Evolutionary conservation across 53 echinoderm and acorn worm genomes (phyloP), one percentile per base, ranked within the genome.

Genomic region (Holothuria leucospilota): DNA sequence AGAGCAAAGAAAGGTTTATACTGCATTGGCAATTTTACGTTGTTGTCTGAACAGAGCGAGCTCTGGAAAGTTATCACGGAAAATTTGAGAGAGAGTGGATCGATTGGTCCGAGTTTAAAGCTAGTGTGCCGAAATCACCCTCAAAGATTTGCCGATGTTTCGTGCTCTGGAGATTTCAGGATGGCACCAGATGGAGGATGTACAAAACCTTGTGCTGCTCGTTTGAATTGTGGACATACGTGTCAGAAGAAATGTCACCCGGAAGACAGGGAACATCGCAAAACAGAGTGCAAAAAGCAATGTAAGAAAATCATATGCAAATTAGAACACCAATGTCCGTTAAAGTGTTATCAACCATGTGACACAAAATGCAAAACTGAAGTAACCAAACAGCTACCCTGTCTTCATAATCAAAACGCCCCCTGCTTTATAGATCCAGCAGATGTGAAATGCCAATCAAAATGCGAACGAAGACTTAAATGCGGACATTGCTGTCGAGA

Each of bases 151-250:
- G 90, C 84, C 6, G 68, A 90, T 27, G 90, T 93, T 8, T 12
- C 85, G 8, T 71, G 46, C 39, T 82, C 81, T 27, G 62, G 41
- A 14, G 97, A 96, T 24, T 96, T 96, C 53, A 82, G 82, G 15
- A 61, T 78, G 23, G 92, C 82, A 8, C 91, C 92, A 13, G 87
- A 94, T 59, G 96, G 96, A 18, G 96, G 96, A 18, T 96, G 96
- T 42, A 65, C 53, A 0, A 39, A 80, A 26, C 86, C 91, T 2
- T 95, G 95, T 62, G 21, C 46, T 6, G 82, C 84, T 52, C 66
- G 60, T 15, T 64, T 94, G 20, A 28, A 66, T 11, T 92, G 94
- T 66, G 92, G 92, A 24, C 94, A 94, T 41, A 62, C 29, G 0
- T 95, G 95, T 63, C 67, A 53, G 20, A 28, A 27, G 28, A 85